Evolutionary conservation across 1,140 invertebrate species (phyloP), one percentile per base, ranked within the genome.

Genomic region (Drosophila bipectinata): DNA sequence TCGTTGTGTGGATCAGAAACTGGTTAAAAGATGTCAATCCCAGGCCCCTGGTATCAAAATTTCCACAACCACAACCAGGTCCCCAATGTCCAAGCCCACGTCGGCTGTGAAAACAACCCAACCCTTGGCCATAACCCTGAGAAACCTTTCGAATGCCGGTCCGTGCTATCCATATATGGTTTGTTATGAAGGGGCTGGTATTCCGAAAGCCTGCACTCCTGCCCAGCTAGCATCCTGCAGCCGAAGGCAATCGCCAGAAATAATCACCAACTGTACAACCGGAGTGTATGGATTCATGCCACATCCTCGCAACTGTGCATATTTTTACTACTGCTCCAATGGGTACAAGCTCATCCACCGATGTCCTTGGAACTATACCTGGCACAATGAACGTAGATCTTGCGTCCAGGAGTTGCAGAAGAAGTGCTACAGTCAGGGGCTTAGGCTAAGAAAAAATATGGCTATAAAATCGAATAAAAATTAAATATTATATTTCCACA

Each of bases 261-360:
- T 61, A 3, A 44, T 77, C 9, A 54, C 21, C 7, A 52, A 44
- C n/a, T 84, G 81, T 47, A 53, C 24, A 7, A n/a, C 26, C 1
- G 81, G 79, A 12, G 57, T 79, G 5, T 79, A 79, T 51, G 79
- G 81, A 4, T 84, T 72, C 39, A 63, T 84, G 62, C 72, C 81
- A 9, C 72, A 84, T 67, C 48, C 81, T 1, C 26, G 54, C 0
- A 66, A 77, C 6, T 84, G 81, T n/a, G 64, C 69, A 9, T 84
- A 83, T 26, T 84, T 77, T 45, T 83, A 83, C 53, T 84, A 72
- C 62, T 84, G 81, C 39, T 62, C 80, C 21, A 79, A 79, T 61
- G 81, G 81, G 21, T 57, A 39, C 37, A 74, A 72, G 47, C 61
- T 77, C 12, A 48, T 84, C 28, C 69, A 79, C 9, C 81, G 68